phyloP scores from a whole-genome alignment of 2,888 invertebrate species.

The Drosophila acutilabella region DNA sequence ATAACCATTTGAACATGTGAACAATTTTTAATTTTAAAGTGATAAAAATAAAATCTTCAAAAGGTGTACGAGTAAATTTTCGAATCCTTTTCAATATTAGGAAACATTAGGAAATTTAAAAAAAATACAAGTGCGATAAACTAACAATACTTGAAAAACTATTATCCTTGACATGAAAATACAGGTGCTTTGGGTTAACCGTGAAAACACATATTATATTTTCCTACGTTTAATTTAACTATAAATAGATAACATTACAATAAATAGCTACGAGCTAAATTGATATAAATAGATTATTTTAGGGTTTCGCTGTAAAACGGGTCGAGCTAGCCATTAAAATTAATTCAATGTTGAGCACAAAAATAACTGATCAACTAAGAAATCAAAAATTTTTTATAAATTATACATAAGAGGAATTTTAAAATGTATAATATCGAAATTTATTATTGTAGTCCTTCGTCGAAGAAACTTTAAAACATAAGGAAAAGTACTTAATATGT shows the following conservation, averaged over 20 bases:
- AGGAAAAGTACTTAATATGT: not conserved
- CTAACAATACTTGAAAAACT: not conserved
- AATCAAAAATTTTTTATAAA: not conserved
- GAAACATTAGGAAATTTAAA: no score
- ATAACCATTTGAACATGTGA: not conserved
- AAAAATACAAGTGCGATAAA: no score
- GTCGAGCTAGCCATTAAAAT: conserved; percentile 15
- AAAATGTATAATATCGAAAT: no score
- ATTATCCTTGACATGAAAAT: not conserved
- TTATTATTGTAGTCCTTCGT: not conserved
- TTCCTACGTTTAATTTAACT: conserved; percentile 14
- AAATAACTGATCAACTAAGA: conserved; percentile 1
- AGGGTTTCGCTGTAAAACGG: conserved; percentile 36
- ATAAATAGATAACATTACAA: conserved; percentile 32
- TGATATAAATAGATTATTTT: conserved; percentile 43
- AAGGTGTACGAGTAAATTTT: not conserved
- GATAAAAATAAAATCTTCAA: not conserved
- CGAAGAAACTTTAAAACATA: not conserved
- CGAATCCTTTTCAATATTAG: not conserved
- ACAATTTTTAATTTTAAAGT: no score
- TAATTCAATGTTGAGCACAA: conserved; percentile 5
- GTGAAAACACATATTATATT: conserved; percentile 5
- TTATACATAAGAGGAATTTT: not conserved
- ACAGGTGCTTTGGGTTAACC: not conserved
- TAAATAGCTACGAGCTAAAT: conserved; percentile 40